Percentiles rank a stretch among this genome's conserved stretches.
Evolutionary conservation across 2,888 invertebrate species (phyloP).

Genomic region (Pilophorus perplexus): DNA sequence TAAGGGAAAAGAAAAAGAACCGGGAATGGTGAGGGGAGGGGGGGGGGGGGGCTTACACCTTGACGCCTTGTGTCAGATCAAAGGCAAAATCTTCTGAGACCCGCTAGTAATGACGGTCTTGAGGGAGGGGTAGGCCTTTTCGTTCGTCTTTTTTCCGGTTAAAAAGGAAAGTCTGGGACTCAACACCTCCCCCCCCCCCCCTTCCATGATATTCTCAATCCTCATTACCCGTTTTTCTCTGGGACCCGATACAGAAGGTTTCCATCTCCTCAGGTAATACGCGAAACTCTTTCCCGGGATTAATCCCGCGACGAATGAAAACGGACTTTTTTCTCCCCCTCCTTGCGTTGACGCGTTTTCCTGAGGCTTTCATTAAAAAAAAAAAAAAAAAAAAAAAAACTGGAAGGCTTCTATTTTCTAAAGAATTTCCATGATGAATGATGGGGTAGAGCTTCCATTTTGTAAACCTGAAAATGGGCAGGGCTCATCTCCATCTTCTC

Average conservation of each 20-base stretch:
- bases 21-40: too few species aligned
- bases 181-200: too few species aligned
- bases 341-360: too few species aligned
- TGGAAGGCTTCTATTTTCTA: too few species aligned
- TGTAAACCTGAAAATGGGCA: conserved; percentile 20
- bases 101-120: background rate
- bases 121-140: background rate
- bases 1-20: background rate
- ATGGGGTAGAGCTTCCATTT: conserved; percentile 4
- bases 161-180: conserved; percentile 1
- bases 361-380: too few species aligned
- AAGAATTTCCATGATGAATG: conserved; percentile 31
- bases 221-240: conserved; percentile 12
- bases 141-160: background rate
- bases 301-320: conserved; percentile 17
- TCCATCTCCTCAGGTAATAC: too few species aligned
- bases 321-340: background rate
- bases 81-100: conserved; percentile 7
- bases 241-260: background rate
- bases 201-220: conserved; percentile 2
- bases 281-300: conserved; percentile 26
- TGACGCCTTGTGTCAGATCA: conserved; percentile 21
- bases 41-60: background rate
- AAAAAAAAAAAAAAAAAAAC: too few species aligned
- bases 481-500: conserved; percentile 27